Conservation (phyloP, 1,140 invertebrate species). For the Leguminivora glycinivorella region DNA sequence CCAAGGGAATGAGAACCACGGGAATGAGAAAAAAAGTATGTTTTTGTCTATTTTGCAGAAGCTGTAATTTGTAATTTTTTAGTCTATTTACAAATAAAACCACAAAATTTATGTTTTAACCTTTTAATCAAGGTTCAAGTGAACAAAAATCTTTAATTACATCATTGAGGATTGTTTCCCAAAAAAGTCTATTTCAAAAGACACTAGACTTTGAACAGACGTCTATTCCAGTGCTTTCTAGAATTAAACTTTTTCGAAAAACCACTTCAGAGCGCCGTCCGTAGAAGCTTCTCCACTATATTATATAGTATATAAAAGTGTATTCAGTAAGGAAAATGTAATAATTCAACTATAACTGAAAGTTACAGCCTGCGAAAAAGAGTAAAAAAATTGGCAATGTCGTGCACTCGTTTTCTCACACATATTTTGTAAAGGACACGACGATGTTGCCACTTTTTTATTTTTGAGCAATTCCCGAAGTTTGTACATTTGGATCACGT, state of each 20-base stretch:
- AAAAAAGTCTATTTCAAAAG: neutral
- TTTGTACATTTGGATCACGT: too few relatives aligned
- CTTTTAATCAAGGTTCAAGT: conserved; percentile 7
- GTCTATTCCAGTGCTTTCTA: neutral
- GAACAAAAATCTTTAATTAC: conserved; percentile 11
- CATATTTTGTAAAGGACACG: too few relatives aligned
- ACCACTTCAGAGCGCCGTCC: neutral
- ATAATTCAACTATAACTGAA: conserved; percentile 8
- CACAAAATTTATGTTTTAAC: neutral
- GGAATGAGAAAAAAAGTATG: too few relatives aligned
- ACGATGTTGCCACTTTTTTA: too few relatives aligned
- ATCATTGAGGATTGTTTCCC: neutral
- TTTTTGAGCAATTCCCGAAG: too few relatives aligned
- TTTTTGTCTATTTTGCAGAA: too few relatives aligned
- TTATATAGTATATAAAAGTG: conserved; percentile 9
- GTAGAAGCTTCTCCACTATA: neutral
- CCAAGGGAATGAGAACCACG: too few relatives aligned
- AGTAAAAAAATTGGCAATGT: too few relatives aligned
- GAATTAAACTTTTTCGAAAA: neutral
- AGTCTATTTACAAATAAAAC: neutral
- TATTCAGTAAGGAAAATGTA: conserved; percentile 10
- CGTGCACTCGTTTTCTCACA: too few relatives aligned
- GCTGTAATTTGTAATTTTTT: too few relatives aligned
- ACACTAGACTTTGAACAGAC: neutral
- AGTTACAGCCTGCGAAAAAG: too few relatives aligned